phyloP scores from a whole-genome alignment of 2,113 vertebrate genomes.

The Tinamus guttatus region DNA sequence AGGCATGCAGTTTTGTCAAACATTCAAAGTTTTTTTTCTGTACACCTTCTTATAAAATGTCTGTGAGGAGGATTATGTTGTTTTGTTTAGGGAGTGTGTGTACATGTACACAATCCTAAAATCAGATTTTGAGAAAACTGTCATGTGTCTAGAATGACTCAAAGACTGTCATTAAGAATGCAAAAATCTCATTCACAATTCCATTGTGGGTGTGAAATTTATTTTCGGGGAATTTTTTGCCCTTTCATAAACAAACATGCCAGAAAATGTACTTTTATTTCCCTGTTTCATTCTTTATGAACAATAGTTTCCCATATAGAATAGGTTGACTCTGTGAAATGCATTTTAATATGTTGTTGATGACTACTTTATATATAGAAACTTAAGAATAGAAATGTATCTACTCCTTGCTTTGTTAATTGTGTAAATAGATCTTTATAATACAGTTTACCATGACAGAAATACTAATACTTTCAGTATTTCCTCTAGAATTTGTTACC shows the following conservation, averaged over 20 bases:
- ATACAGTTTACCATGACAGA: slow-evolving; percentile 26
- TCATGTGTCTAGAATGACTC: not conserved
- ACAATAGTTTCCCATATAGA: not conserved
- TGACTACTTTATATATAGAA: not conserved
- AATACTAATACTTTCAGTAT: not conserved
- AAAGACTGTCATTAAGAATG: not conserved
- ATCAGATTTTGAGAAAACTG: not conserved
- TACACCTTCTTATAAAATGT: not conserved
- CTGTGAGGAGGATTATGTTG: not conserved
- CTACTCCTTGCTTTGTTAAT: slow-evolving; percentile 48
- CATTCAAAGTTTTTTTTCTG: not conserved
- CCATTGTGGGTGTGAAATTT: not conserved
- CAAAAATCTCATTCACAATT: not conserved
- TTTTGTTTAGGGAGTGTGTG: not conserved
- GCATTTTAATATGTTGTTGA: slow-evolving; percentile 25
- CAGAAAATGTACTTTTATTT: not conserved
- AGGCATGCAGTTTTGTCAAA: not conserved
- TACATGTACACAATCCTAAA: not conserved
- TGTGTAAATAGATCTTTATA: slow-evolving; percentile 8
- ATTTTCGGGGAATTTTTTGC: not conserved
- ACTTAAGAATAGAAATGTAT: slow-evolving; percentile 9
- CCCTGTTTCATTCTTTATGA: not conserved
- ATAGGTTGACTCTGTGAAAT: not conserved
- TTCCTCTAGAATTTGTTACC: slow-evolving; percentile 38
- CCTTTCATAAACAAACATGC: not conserved